Evolutionary conservation across 2,888 invertebrate species (phyloP), one percentile per base, ranked within the genome.

Genomic region (Stegophylla sp.): DNA sequence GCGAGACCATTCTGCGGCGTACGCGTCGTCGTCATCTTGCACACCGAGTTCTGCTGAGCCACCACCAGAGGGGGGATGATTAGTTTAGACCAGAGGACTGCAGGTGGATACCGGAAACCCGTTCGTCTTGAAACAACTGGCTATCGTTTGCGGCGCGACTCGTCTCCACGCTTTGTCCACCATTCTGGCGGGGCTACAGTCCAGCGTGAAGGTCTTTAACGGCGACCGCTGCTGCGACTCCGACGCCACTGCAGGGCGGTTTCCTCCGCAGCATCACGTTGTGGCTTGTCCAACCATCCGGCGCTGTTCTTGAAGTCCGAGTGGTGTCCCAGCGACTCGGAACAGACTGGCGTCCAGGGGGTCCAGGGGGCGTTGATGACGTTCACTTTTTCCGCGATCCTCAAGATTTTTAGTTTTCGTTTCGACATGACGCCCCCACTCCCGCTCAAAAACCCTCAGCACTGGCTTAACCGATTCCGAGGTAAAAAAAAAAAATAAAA

Each of bases 401-500:
- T 71, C 20, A 71, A 71, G 1, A 71, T 71, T 28, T 71, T 71
- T 13, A 53, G 34, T 34, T 71, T 71, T 7, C 34, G 51, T 71
- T 71, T 71, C 53, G 51, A 71, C 53, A n/a, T n/a, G 34, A 34
- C 34, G 45, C 12, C 45, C 3, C 12, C 13, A 12, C 34, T 3
- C 34, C 34, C 34, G 34, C 34, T 7, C 34, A 7, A 7, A 7
- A 3, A 7, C 3, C 7, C 34, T 7, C 3, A 3, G 34, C 7
- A 34, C 34, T n/a, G 34, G 7, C 34, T 34, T 7, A 5, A 34
- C 7, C 34, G 34, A 34, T 34, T 3, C 4, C 34, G 34, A 5
- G 34, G 34, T 34, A 5, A 34, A 34, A 34, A 34, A 34, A 34
- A 34, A 34, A 34, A 34, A 5, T 5, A 34, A 5, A 34, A 34